A percentile compares a stretch with the other conserved stretches of the same genome.
Conservation (phyloP, 1,140 invertebrate genomes). For the Zaprionus camerounensis region DNA sequence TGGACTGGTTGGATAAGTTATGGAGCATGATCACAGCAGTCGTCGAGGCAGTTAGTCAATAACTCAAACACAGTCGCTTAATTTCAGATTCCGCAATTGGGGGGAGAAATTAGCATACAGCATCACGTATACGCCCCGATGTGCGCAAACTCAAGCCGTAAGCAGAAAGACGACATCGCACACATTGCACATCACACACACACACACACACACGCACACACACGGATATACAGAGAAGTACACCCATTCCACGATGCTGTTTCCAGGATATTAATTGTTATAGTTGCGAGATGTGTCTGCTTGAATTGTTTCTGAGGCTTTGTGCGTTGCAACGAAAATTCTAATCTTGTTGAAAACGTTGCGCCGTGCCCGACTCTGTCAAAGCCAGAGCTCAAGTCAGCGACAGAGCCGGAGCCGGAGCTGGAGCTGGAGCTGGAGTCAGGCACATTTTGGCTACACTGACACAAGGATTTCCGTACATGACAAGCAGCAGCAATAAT, state of each 20-base stretch:
- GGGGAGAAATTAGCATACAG: conserved; percentile 68
- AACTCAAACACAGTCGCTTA: conserved; percentile 59
- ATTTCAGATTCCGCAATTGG: conserved; percentile 16
- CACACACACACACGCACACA: conserved; percentile 45
- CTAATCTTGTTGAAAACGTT: conserved; percentile 82
- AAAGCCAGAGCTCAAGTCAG: conserved; percentile 56
- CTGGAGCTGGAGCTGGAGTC: conserved; percentile 15
- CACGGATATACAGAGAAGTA: conserved; percentile 19
- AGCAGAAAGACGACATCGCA: conserved; percentile 21
- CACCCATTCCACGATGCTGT: conserved; percentile 26
- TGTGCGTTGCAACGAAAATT: conserved; percentile 76
- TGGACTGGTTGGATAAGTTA: conserved; percentile 5
- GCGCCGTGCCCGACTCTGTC: conserved; percentile 61
- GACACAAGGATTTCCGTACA: conserved; percentile 82
- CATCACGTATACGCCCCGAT: conserved; percentile 75
- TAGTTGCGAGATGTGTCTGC: conserved; percentile 81
- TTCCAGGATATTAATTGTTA: conserved; percentile 81
- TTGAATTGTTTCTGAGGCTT: conserved; percentile 81
- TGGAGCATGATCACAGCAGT: not conserved
- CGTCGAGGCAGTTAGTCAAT: conserved; percentile 40
- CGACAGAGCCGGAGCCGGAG: conserved; percentile 33
- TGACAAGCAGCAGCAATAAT: conserved; percentile 83
- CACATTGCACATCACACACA: conserved; percentile 45
- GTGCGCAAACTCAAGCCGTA: conserved; percentile 48
- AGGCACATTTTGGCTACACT: conserved; percentile 70